These are phyloP conservation scores for Euplexia lucipara DNA, from an alignment of 2,888 invertebrate genomes.

Conservation along the genomic window DNA sequence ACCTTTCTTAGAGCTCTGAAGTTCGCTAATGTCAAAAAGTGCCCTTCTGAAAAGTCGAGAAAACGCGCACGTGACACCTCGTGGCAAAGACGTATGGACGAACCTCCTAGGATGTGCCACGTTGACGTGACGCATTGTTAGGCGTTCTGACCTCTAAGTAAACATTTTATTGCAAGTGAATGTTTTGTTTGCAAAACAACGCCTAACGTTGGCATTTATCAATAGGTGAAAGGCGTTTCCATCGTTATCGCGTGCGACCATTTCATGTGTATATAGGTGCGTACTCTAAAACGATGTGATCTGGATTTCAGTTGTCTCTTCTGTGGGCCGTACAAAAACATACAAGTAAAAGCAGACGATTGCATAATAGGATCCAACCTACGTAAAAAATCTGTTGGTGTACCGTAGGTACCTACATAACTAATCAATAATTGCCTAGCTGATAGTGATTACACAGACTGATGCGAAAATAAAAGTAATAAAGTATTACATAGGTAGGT, in stretches of 20 bases:
- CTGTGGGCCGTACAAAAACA: too few species aligned
- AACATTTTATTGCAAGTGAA: neutral
- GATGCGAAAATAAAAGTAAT: conserved; percentile 47
- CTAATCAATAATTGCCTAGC: conserved; percentile 35
- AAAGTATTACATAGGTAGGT: neutral
- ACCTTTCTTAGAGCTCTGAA: neutral
- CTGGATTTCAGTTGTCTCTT: too few species aligned
- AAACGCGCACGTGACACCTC: conserved; percentile 46
- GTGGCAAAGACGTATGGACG: conserved; percentile 39
- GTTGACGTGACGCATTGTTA: conserved; percentile 7
- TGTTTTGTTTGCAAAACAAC: conserved; percentile 34
- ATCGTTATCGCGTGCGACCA: conserved; percentile 9
- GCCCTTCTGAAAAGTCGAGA: neutral
- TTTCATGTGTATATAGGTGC: conserved; percentile 5
- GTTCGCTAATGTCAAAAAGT: conserved; percentile 3
- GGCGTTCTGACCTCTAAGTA: neutral
- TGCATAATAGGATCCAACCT: conserved; percentile 9
- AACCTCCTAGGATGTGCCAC: conserved; percentile 24
- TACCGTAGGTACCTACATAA: conserved; percentile 1
- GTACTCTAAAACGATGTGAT: neutral
- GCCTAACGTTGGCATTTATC: neutral
- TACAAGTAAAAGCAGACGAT: conserved; percentile 4
- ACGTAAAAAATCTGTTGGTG: neutral
- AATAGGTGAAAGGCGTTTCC: conserved; percentile 7
- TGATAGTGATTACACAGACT: conserved; percentile 25